Evolutionary conservation across 2,797 vertebrate species (phyloP).

Genomic region (Muraenolepis orangiensis): DNA sequence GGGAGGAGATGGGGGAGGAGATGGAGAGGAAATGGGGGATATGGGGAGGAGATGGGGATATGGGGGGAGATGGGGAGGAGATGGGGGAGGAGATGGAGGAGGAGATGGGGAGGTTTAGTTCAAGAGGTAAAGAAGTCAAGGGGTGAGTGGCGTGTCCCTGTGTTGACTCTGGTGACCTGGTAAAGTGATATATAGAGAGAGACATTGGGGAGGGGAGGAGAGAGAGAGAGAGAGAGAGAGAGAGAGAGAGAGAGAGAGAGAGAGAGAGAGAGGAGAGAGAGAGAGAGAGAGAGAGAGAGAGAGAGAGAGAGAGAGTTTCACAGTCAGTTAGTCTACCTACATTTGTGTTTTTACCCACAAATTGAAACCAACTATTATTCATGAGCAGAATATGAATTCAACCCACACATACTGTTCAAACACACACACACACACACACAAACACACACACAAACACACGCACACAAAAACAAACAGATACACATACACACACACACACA

Average conservation of each 20-base stretch:
- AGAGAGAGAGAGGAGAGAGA: neutral
- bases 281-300: neutral
- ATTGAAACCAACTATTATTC: conserved; percentile 19
- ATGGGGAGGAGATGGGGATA: too few species aligned
- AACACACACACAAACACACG: neutral
- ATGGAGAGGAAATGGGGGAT: too few species aligned
- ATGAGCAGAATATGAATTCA: neutral
- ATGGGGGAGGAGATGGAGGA: too few species aligned
- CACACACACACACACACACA: neutral
- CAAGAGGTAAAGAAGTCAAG: conserved; percentile 76
- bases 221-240: conserved; percentile 37
- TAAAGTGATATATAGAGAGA: conserved; percentile 71
- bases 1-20: conserved; percentile 58
- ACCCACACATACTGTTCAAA: neutral
- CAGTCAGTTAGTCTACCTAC: too few species aligned
- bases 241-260: conserved; percentile 1
- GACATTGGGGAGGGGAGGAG: conserved; percentile 36
- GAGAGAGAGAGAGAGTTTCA: conserved; percentile 33
- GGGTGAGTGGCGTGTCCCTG: conserved; percentile 67
- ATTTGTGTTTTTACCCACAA: conserved; percentile 42
- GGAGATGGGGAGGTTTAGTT: conserved; percentile 52
- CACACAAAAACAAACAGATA: too few species aligned
- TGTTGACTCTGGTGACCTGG: conserved; percentile 71
- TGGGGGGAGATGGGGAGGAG: conserved; percentile 23
- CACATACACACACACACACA: too few species aligned